A percentile compares a stretch with the other conserved stretches of the same genome.
Evolutionary conservation across 1,140 invertebrate genomes (phyloP).

Genomic region (Glossosoma conforme): DNA sequence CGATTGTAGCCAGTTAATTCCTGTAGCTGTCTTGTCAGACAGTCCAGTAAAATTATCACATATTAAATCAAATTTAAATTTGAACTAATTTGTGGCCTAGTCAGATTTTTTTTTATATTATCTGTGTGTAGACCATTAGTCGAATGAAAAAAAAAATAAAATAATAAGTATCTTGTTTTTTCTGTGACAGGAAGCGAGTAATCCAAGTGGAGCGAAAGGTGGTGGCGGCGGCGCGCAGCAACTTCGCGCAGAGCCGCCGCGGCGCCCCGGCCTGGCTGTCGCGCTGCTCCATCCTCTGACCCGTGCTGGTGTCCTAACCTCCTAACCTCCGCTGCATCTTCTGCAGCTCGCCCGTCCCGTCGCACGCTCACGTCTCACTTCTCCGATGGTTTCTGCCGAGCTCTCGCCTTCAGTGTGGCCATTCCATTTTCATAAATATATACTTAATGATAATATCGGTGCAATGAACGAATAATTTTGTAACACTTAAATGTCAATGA

Average conservation of each 20-base stretch:
- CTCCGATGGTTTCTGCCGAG: background rate
- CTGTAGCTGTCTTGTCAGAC: too few relatives aligned
- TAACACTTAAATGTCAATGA: conserved; percentile 1
- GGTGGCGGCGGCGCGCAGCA: conserved; percentile 15
- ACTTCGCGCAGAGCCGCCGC: conserved; percentile 20
- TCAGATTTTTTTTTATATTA: too few relatives aligned
- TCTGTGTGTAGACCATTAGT: too few relatives aligned
- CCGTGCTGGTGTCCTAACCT: conserved; percentile 1
- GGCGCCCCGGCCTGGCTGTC: conserved; percentile 27
- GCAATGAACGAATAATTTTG: conserved; percentile 27
- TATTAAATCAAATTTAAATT: too few relatives aligned
- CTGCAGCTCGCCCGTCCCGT: background rate
- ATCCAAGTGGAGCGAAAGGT: conserved; percentile 21
- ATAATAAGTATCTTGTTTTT: too few relatives aligned
- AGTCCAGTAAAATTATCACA: too few relatives aligned
- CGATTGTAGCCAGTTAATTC: too few relatives aligned
- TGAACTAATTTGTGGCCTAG: too few relatives aligned
- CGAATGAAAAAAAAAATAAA: too few relatives aligned
- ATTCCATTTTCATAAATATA: background rate
- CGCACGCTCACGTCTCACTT: background rate
- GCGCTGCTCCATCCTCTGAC: conserved; percentile 29
- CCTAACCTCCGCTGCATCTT: background rate
- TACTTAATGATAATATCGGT: conserved; percentile 12
- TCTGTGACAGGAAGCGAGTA: conserved; percentile 26
- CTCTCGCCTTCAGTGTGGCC: background rate